Evolutionary conservation across 2,797 vertebrate genomes (phyloP), one percentile per base, ranked within the genome.

Genomic region (Bradypus variegatus): DNA sequence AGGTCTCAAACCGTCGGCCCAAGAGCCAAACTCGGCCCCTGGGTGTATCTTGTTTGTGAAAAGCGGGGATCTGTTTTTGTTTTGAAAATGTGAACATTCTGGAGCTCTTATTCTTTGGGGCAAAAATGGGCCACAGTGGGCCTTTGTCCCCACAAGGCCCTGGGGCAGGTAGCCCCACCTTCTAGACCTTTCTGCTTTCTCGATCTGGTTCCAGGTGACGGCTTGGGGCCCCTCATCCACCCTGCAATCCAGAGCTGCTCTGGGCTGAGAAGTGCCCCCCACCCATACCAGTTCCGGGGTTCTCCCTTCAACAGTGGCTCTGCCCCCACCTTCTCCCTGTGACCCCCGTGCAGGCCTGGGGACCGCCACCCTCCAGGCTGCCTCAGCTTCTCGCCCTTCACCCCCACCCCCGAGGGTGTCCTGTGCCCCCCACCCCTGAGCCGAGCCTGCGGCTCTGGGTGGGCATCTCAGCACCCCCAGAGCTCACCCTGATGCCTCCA

Each of bases 101-200:
- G 13, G 76, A n/a, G 50, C 62, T 88, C 55, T 23, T 14, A 19
- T 36, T 25, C 41, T 50, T 73, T 2, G 14, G 75, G 70, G 6
- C 1, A 4, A 13, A 8, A 58, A 8, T 0, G 0, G 62, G 75
- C n/a, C 13, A 15, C 29, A 2, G 8, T 0, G 16, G 75, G 31
- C n/a, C 58, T 50, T 60, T 76, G n/a, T 19, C 55, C 31, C 45
- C 1, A 0, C 73, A 36, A 50, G 78, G 27, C 62, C 53, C 29
- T 41, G 33, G 8, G 8, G 41, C 73, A 23, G 0, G 6, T 6
- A 4, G 19, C 58, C 64, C 58, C 4, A 10, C 55, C 72, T 82
- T 72, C 70, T 81, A 7, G 69, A 76, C 8, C 18, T 58, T 82
- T 86, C 62, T 18, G 5, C 8, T 0, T 23, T 67, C 12, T 19